Base-by-base conservation (phyloP, 2,888 invertebrate species). In the Hedya salicella region DNA sequence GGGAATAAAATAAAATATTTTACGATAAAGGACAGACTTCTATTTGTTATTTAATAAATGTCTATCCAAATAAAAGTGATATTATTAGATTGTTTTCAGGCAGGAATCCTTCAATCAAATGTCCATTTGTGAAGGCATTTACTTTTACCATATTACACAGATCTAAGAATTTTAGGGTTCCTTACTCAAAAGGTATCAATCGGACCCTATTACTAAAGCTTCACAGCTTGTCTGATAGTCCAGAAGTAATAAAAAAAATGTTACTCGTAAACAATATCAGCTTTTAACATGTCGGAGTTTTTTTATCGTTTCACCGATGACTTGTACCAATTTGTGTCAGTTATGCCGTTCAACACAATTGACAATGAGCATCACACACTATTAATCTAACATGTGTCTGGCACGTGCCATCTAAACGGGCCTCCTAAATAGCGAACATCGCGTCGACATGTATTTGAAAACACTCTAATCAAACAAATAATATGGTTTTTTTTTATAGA, bases 1-100 rank as follows among this genome's bases (percentile, higher is more conserved):
- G 39, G 17, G 48, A 54, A 56, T 17, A n/a, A 63, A 54, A 56
- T 40, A 40, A 63, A 48, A 25, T 49, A 63, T 48, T 46, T 62
- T 46, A 44, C 21, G 36, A 14, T 49, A 30, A 39, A 16, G 40
- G 32, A 56, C 48, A 56, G 17, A 48, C 39, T 62, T 32, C 19
- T 8, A 42, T 17, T 21, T 39, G 14, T 46, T 25, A 25, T 16
- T 57, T 57, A 36, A n/a, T 49, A 30, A 48, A 63, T 40, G 48
- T 40, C 53, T 21, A 46, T 44, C 17, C 17, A 19, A 50, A 44
- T 30, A 53, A 53, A 62, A 32, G 30, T 4, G 16, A 54, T 48
- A 39, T 36, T 21, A 49, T 53, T 62, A 30, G 25, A 52, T 32
- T 54, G 16, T 46, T 36, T 53, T 21, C 21, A 9, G 17, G 13